Conservation (phyloP, 2,888 invertebrate species). For the Monoplex corrugatus region DNA sequence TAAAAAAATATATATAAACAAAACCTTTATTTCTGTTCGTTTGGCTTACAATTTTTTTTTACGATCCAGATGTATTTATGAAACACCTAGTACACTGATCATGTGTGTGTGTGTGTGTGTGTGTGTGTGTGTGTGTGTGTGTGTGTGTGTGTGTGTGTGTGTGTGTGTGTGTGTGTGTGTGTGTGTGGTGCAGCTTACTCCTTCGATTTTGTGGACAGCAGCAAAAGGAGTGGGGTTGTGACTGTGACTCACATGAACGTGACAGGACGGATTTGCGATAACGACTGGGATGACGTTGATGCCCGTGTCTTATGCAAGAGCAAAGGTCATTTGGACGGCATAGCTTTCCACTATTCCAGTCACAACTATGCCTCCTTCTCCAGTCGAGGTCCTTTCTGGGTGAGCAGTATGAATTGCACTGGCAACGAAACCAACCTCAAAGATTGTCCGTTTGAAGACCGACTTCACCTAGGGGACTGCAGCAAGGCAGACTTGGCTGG, state of each 20-base stretch:
- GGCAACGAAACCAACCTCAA: constrained; percentile 65
- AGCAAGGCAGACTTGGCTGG: constrained; percentile 64
- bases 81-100: not conserved
- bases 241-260: constrained; percentile 73
- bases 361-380: constrained; percentile 55
- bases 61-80: too few species aligned
- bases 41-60: too few species aligned
- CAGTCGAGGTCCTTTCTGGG: constrained; percentile 68
- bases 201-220: constrained; percentile 59
- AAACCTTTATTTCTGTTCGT: not conserved
- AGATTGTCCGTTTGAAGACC: constrained; percentile 66
- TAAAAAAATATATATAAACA: too few species aligned
- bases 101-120: not conserved
- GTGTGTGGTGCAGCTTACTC: constrained; percentile 59
- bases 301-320: constrained; percentile 70
- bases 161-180: not conserved
- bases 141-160: constrained; percentile 8
- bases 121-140: not conserved
- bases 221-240: constrained; percentile 51
- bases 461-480: constrained; percentile 67
- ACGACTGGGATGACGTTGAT: constrained; percentile 68
- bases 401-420: constrained; percentile 69
- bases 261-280: constrained; percentile 81
- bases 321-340: constrained; percentile 63
- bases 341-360: constrained; percentile 64